Conservation (phyloP, 30 jellyfish, hydroid and myxozoan genomes). For the Turritopsis rubra region DNA sequence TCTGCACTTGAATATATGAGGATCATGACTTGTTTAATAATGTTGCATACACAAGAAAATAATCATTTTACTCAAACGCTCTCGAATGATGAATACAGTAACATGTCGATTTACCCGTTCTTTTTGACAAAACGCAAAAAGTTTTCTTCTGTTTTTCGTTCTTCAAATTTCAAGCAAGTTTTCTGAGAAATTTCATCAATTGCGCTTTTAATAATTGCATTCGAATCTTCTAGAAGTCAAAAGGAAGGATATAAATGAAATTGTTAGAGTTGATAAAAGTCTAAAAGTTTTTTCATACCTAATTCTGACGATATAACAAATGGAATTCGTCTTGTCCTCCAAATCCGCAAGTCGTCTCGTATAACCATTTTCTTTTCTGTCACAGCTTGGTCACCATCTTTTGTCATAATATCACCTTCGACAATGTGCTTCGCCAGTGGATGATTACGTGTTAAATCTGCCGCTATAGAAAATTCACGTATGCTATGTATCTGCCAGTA, state of each 20-base stretch:
- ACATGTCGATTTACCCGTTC: background rate
- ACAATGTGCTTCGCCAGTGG: constrained; percentile 11
- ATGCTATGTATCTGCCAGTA: too few relatives aligned
- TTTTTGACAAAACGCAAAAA: constrained; percentile 9
- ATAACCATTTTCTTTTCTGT: background rate
- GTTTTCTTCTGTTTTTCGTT: constrained; percentile 3
- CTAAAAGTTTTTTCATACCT: background rate
- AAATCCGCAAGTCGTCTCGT: constrained; percentile 1
- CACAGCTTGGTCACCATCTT: constrained; percentile 12
- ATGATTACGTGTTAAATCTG: background rate
- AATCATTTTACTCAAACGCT: too few relatives aligned
- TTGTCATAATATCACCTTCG: constrained; percentile 8
- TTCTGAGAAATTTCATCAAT: constrained; percentile 3
- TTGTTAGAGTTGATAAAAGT: background rate
- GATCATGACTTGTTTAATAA: too few relatives aligned
- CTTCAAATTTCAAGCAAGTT: background rate
- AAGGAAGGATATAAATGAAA: too few relatives aligned
- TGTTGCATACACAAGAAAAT: too few relatives aligned
- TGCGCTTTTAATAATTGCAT: background rate
- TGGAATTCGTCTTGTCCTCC: background rate
- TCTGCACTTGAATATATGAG: too few relatives aligned
- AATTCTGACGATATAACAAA: background rate
- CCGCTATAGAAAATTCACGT: too few relatives aligned
- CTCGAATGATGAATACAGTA: too few relatives aligned
- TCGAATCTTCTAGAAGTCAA: background rate